Evolutionary conservation across 2,888 invertebrate genomes (phyloP).

Genomic region (Pelosia muscerda): DNA sequence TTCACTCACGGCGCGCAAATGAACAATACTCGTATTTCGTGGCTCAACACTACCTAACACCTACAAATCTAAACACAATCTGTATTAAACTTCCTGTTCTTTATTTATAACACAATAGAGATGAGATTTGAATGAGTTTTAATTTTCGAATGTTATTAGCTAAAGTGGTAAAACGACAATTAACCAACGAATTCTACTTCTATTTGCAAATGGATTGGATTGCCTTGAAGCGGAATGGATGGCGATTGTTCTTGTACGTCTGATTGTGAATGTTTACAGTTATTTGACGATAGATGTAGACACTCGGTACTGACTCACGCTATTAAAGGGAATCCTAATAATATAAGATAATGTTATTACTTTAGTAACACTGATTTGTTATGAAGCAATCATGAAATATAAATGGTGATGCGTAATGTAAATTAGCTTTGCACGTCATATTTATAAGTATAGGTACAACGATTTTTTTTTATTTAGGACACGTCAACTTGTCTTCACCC

Average conservation of each 20-base stretch:
- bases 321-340: background rate
- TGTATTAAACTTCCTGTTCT: background rate
- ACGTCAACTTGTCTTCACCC: no score
- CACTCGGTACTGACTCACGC: conserved; percentile 27
- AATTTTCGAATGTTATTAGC: conserved; percentile 13
- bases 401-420: background rate
- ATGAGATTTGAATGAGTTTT: conserved; percentile 34
- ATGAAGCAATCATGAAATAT: background rate
- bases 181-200: conserved; percentile 76
- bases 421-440: background rate
- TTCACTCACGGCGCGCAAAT: conserved; percentile 72
- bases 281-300: conserved; percentile 59
- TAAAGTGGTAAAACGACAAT: conserved; percentile 68
- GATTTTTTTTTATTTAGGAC: no score
- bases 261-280: conserved; percentile 57
- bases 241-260: conserved; percentile 66
- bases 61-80: conserved; percentile 34
- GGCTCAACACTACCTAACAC: conserved; percentile 61
- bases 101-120: conserved; percentile 25
- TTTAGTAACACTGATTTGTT: background rate
- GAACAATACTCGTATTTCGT: conserved; percentile 80
- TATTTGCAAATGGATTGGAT: conserved; percentile 84
- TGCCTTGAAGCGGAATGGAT: conserved; percentile 72
- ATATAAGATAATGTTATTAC: background rate
- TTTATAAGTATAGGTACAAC: no score